Percentiles rank a stretch among this genome's conserved stretches.
Conservation (phyloP, 1,140 invertebrate genomes). For the Danaus plexippus region DNA sequence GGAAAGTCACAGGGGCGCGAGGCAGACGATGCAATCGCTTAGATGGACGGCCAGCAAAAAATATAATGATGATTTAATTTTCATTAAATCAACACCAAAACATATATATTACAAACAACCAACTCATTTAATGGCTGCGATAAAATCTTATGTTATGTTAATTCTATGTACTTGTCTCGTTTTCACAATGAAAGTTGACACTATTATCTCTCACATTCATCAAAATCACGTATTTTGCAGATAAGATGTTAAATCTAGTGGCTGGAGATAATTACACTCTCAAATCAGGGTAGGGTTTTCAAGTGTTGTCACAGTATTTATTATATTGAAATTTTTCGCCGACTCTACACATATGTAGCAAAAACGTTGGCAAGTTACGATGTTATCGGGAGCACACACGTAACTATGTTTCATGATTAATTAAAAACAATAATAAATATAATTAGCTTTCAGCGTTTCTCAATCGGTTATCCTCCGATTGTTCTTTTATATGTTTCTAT, state of each 20-base stretch:
- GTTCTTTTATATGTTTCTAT: slow-evolving; percentile 10
- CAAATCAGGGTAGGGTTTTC: too few species aligned
- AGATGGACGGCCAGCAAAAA: slow-evolving; percentile 27
- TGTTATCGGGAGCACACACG: slow-evolving; percentile 37
- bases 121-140: too few species aligned
- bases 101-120: background rate
- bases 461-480: slow-evolving; percentile 20
- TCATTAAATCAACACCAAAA: background rate
- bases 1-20: slow-evolving; percentile 33
- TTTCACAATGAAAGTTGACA: too few species aligned
- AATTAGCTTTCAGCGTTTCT: slow-evolving; percentile 32
- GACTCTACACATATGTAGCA: slow-evolving; percentile 32
- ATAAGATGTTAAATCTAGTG: too few species aligned
- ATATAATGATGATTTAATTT: background rate
- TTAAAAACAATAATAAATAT: slow-evolving; percentile 51
- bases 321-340: slow-evolving; percentile 19
- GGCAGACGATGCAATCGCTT: slow-evolving; percentile 50
- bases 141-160: background rate
- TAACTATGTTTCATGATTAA: slow-evolving; percentile 51
- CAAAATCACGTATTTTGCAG: too few species aligned
- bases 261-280: too few species aligned
- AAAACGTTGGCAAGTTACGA: slow-evolving; percentile 45
- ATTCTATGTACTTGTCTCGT: too few species aligned
- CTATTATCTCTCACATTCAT: too few species aligned
- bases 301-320: too few species aligned